Percentiles rank a stretch among this genome's conserved stretches.
Conservation (phyloP, 1,140 invertebrate species). For the Reticulitermes speratus region DNA sequence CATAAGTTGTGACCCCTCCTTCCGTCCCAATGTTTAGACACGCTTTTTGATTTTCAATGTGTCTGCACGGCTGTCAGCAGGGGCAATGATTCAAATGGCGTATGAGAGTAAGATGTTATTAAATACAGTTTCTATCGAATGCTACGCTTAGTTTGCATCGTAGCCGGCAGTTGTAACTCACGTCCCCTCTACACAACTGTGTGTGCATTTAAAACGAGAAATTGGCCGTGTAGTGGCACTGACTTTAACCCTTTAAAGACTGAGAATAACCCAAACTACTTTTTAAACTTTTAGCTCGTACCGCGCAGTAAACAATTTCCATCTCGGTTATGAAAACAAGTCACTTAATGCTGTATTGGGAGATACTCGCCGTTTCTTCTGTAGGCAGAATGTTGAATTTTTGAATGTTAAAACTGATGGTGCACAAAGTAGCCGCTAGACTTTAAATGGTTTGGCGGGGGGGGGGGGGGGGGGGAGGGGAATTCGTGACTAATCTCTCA, state of each 20-base stretch:
- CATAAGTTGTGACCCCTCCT: background rate
- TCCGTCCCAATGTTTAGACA: background rate
- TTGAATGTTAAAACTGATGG: too few species aligned
- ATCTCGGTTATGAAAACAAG: too few species aligned
- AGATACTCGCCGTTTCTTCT: too few species aligned
- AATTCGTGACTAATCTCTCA: too few species aligned
- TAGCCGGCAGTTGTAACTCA: background rate
- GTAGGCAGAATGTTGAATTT: too few species aligned
- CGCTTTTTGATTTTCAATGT: slow-evolving; percentile 13
- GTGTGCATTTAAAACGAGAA: background rate
- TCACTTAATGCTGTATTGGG: too few species aligned
- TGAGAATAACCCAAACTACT: too few species aligned
- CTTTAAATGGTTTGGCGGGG: too few species aligned
- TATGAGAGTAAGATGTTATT: slow-evolving; percentile 6
- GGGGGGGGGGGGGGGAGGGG: too few species aligned
- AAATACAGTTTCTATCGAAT: slow-evolving; percentile 17
- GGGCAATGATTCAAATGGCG: background rate
- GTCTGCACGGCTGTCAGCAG: background rate
- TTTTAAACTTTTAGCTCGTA: too few species aligned
- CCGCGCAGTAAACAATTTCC: too few species aligned
- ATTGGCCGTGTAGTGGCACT: background rate
- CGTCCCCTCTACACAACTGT: background rate
- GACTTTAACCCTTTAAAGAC: background rate
- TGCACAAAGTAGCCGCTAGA: too few species aligned
- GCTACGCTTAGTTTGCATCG: background rate